Conservation (phyloP, 2,888 invertebrate species). For the Phyllotreta cruciferae region DNA sequence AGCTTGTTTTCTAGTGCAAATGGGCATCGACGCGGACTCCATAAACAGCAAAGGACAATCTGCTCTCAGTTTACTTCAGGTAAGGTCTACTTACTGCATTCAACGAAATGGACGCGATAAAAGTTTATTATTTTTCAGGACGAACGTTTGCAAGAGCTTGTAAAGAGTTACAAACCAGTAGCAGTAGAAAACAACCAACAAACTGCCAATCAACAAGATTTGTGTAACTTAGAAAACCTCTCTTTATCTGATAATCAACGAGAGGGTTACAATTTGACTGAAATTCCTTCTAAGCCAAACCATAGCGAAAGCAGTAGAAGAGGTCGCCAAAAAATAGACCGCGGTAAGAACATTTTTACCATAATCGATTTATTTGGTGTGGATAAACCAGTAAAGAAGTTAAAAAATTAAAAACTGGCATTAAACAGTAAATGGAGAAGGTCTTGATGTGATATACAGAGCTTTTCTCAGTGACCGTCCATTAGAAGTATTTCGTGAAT, state of each 20-base stretch:
- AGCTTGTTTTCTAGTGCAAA: constrained; percentile 75
- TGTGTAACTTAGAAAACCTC: constrained; percentile 47
- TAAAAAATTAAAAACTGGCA: too few species aligned
- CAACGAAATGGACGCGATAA: too few species aligned
- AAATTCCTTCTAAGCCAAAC: constrained; percentile 48
- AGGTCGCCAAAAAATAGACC: constrained; percentile 53
- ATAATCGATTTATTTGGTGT: too few species aligned
- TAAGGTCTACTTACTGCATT: constrained; percentile 43
- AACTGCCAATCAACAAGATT: constrained; percentile 38
- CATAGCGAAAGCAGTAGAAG: constrained; percentile 50
- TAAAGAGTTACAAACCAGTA: constrained; percentile 62
- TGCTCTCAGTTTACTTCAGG: constrained; percentile 69
- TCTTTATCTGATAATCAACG: constrained; percentile 50
- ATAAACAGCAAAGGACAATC: constrained; percentile 69
- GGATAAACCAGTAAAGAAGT: too few species aligned
- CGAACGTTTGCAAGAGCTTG: constrained; percentile 56
- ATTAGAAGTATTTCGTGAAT: too few species aligned
- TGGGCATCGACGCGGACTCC: constrained; percentile 68
- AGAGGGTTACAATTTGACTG: constrained; percentile 57
- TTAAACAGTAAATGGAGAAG: too few species aligned
- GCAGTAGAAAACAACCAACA: constrained; percentile 53
- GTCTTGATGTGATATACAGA: too few species aligned
- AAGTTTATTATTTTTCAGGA: constrained; percentile 12
- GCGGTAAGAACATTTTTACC: too few species aligned
- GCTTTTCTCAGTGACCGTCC: too few species aligned